These are phyloP conservation scores for Arenicola marina DNA, from an alignment of 2,888 invertebrate genomes.

Conservation along the genomic window DNA sequence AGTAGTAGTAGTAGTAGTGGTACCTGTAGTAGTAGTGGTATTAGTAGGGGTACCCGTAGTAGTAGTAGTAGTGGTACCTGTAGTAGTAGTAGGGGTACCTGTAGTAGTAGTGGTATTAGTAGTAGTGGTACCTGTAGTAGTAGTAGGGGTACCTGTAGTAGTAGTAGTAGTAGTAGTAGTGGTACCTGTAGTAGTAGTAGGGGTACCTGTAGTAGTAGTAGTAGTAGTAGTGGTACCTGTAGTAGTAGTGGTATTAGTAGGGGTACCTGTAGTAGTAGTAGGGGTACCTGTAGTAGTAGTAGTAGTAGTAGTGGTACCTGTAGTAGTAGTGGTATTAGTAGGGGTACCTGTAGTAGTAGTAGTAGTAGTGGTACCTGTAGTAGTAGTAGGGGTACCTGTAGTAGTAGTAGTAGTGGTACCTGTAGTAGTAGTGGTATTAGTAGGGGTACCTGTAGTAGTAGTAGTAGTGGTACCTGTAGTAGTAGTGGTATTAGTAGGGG, in stretches of 20 bases:
- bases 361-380: too few relatives aligned
- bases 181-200: slow-evolving; percentile 14
- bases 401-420: too few relatives aligned
- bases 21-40: too few relatives aligned
- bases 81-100: neutral
- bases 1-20: neutral
- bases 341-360: slow-evolving; percentile 16
- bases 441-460: too few relatives aligned
- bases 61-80: neutral
- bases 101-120: too few relatives aligned
- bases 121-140: slow-evolving; percentile 12
- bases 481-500: too few relatives aligned
- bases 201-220: slow-evolving; percentile 11
- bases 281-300: slow-evolving; percentile 15
- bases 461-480: too few relatives aligned
- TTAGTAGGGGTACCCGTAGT: neutral
- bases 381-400: too few relatives aligned
- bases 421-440: too few relatives aligned
- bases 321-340: too few relatives aligned
- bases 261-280: slow-evolving; percentile 17
- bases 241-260: too few relatives aligned
- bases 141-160: slow-evolving; percentile 11
- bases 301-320: slow-evolving; percentile 16
- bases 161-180: slow-evolving; percentile 12
- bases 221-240: slow-evolving; percentile 13